phyloP scores from a whole-genome alignment of 2,888 invertebrate genomes.

The Liodrosophila aerea region DNA sequence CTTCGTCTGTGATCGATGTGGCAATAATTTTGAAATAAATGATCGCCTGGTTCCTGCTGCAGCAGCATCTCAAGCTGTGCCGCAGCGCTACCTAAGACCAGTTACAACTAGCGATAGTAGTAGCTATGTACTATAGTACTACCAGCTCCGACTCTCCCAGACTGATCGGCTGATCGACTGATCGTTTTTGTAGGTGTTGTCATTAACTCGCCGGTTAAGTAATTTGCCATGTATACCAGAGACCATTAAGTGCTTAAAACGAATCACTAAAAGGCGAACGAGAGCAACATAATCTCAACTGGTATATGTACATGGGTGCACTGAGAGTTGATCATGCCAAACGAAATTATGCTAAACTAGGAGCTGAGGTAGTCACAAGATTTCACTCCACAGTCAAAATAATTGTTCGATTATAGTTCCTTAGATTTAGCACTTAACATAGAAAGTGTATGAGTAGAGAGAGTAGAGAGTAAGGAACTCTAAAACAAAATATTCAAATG shows the following conservation, averaged over 20 bases:
- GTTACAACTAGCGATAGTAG: not conserved
- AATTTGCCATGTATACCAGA: constrained; percentile 69
- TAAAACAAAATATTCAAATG: too few species aligned
- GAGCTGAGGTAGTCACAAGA: not conserved
- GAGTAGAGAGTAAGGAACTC: too few species aligned
- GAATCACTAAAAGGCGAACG: constrained; percentile 12
- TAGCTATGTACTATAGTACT: too few species aligned
- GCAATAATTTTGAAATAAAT: constrained; percentile 78
- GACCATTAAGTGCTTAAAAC: constrained; percentile 56
- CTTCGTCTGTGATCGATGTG: constrained; percentile 69
- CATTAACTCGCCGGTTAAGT: constrained; percentile 69
- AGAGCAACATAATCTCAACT: not conserved
- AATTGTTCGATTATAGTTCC: too few species aligned
- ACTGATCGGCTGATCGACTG: too few species aligned
- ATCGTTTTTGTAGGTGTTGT: constrained; percentile 67
- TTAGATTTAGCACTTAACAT: too few species aligned
- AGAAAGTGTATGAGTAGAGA: too few species aligned
- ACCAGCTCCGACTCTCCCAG: not conserved
- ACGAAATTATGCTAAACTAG: too few species aligned
- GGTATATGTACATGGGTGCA: too few species aligned
- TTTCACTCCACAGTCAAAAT: too few species aligned
- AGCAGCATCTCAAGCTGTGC: not conserved
- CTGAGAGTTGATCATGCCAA: too few species aligned
- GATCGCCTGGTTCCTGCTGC: constrained; percentile 57
- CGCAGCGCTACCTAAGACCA: too few species aligned